Conservation (phyloP, 2,113 vertebrate species). For the Synodontis membranacea region DNA sequence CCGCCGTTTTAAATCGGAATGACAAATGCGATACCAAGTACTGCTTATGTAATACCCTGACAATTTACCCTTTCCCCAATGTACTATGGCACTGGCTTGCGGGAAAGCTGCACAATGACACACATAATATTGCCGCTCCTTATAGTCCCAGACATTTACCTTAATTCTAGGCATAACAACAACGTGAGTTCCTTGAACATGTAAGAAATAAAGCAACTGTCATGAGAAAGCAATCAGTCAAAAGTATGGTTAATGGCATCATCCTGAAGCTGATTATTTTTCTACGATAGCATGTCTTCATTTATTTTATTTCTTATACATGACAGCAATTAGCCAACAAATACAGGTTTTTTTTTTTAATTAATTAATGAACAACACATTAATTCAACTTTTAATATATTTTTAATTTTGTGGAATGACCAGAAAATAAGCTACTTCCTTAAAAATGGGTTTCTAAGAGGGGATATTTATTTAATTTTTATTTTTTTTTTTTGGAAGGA, state of each 20-base stretch:
- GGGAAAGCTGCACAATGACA: background rate
- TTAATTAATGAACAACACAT: no score
- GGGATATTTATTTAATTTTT: no score
- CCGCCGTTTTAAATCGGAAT: background rate
- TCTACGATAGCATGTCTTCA: background rate
- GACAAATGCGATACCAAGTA: background rate
- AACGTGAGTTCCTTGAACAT: background rate
- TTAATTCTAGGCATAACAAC: background rate
- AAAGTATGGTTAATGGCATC: background rate
- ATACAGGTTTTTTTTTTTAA: no score
- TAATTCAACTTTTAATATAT: no score
- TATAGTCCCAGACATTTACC: background rate
- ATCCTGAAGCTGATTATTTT: background rate
- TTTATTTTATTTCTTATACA: background rate
- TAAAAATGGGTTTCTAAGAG: no score
- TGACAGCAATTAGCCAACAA: no score
- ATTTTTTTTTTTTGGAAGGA: no score
- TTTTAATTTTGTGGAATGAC: no score
- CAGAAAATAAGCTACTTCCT: no score
- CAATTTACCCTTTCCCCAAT: no score
- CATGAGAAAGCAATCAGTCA: background rate
- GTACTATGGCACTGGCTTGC: background rate
- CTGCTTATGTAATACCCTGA: background rate
- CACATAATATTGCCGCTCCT: background rate
- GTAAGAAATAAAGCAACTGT: background rate